These are phyloP conservation scores for Slavum lentiscoides DNA, from an alignment of 2,888 invertebrate species.

Conservation along the genomic window DNA sequence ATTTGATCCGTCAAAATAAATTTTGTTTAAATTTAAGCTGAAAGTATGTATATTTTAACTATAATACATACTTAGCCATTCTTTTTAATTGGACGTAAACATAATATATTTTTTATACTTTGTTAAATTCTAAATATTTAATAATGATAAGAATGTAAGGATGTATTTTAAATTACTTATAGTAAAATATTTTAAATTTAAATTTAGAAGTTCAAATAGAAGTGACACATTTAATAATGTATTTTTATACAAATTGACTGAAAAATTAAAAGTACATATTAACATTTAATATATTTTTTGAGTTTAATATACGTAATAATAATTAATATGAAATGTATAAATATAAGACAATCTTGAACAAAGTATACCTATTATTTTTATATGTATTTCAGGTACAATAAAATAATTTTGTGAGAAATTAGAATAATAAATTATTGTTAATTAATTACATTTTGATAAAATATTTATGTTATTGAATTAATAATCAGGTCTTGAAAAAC, in stretches of 20 bases:
- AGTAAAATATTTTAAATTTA: neutral
- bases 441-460: neutral
- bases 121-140: slow-evolving; percentile 24
- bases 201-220: neutral
- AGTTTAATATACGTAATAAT: neutral
- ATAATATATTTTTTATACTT: slow-evolving; percentile 16
- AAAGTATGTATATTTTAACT: neutral
- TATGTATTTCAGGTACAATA: neutral
- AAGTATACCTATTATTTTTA: neutral
- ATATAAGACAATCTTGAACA: neutral
- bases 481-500: neutral
- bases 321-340: neutral
- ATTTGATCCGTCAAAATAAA: neutral
- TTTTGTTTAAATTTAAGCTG: neutral
- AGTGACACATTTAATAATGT: neutral
- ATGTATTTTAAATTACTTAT: neutral
- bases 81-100: neutral
- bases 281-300: neutral
- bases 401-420: neutral
- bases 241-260: neutral
- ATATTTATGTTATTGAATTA: too few relatives aligned
- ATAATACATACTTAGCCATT: neutral
- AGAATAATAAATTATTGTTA: neutral
- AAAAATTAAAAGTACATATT: slow-evolving; percentile 2
- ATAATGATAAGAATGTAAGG: neutral